These are phyloP conservation scores for Apodemus agrarius DNA, from an alignment of 2,797 vertebrate species.

Conservation along the genomic window DNA sequence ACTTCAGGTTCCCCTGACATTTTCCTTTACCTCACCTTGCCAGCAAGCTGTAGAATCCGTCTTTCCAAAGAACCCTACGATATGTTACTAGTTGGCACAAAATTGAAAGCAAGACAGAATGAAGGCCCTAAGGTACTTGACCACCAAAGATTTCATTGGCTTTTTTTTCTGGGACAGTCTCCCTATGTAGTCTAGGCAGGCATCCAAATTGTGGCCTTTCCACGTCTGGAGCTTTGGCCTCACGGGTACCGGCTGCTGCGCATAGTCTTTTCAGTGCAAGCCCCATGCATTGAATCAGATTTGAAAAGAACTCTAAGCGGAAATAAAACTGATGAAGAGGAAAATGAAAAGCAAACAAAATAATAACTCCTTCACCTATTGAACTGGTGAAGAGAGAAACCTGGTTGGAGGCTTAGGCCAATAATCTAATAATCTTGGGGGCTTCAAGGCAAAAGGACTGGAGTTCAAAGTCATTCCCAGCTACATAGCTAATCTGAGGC, in stretches of 20 bases:
- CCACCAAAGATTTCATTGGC: neutral
- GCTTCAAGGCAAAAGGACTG: neutral
- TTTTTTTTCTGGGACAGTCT: neutral
- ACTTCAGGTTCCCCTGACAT: too few relatives aligned
- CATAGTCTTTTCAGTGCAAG: neutral
- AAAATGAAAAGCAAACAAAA: neutral
- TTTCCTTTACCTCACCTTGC: neutral
- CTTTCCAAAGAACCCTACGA: neutral
- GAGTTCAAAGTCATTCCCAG: neutral
- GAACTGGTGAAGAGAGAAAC: neutral
- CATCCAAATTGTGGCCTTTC: neutral
- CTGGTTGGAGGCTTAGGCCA: neutral
- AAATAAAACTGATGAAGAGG: neutral
- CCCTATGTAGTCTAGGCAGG: neutral
- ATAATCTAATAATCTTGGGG: neutral
- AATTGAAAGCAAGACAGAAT: neutral
- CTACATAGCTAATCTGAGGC: neutral
- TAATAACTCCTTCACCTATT: neutral
- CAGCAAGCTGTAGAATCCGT: neutral
- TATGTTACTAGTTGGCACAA: neutral
- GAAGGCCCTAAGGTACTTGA: neutral
- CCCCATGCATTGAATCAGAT: neutral
- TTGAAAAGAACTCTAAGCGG: neutral
- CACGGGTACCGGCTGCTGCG: neutral
- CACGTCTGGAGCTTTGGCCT: neutral